A percentile compares a stretch with the other conserved stretches of the same genome.
Conservation (phyloP, 2,797 vertebrate genomes). For the Falco columbarius region DNA sequence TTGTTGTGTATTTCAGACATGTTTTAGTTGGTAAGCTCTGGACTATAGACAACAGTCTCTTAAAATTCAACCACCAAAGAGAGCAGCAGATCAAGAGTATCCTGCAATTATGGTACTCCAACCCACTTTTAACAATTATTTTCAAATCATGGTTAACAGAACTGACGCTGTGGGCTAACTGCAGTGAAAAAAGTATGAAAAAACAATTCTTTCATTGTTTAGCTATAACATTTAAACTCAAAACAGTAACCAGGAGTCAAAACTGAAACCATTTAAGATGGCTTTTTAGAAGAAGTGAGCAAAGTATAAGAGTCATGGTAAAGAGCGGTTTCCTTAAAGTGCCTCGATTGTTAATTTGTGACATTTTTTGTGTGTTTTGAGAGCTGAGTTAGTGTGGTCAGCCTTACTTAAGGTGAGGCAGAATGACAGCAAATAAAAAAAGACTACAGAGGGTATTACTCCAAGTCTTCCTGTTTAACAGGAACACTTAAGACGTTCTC, state of each 20-base stretch:
- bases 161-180: not conserved
- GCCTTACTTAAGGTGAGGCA: not conserved
- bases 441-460: not conserved
- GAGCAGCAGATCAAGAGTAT: not conserved
- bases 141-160: not conserved
- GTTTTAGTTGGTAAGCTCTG: not conserved
- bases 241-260: not conserved
- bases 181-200: fast-evolving
- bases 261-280: not conserved
- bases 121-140: not conserved
- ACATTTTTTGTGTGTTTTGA: not conserved
- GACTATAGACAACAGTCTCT: not conserved
- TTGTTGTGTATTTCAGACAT: not conserved
- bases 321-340: not conserved
- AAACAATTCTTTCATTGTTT: not conserved
- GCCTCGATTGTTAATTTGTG: not conserved
- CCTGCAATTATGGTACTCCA: fast-evolving
- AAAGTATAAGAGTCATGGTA: not conserved
- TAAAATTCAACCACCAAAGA: not conserved
- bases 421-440: not conserved
- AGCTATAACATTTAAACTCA: not conserved
- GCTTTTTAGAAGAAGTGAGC: not conserved
- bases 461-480: not conserved
- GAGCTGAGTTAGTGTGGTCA: not conserved
- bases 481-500: not conserved